Conservation (phyloP, 2,797 vertebrate species). For the Channa striata region DNA sequence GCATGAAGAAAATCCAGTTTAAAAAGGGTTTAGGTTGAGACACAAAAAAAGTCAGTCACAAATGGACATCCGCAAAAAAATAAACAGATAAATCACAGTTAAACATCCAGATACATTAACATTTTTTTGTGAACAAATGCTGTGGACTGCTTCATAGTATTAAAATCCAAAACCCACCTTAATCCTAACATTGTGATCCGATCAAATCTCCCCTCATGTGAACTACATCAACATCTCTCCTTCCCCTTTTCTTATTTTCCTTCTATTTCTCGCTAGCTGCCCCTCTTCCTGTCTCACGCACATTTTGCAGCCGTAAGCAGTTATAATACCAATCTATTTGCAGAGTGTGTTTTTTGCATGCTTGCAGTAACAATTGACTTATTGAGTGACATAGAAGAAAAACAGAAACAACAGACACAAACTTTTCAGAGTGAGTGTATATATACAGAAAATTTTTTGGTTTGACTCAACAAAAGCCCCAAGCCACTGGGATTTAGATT, state of each 20-base stretch:
- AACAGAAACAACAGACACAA: constrained; percentile 29
- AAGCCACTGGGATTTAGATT: constrained; percentile 29
- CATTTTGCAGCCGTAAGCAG: constrained; percentile 58
- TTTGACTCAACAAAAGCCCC: constrained; percentile 2
- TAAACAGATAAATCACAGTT: constrained; percentile 2
- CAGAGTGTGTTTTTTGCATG: constrained; percentile 12
- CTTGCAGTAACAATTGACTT: constrained; percentile 6
- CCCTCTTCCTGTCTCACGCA: constrained; percentile 37
- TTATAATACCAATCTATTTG: constrained; percentile 53
- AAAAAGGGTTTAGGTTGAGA: not conserved
- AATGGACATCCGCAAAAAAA: not conserved
- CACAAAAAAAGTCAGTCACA: not conserved
- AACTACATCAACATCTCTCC: constrained; percentile 32
- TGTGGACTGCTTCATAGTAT: not conserved
- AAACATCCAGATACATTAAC: not conserved
- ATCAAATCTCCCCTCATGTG: constrained; percentile 57
- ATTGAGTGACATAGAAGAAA: too few relatives aligned
- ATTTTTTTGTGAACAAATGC: not conserved
- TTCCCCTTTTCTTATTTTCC: constrained; percentile 64
- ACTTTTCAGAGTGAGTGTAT: not conserved
- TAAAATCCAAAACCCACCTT: constrained; percentile 65
- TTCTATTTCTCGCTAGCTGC: constrained; percentile 27
- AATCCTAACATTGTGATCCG: constrained; percentile 61
- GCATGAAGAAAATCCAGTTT: not conserved
- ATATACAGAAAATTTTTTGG: not conserved